Evolutionary conservation across 2,888 invertebrate genomes (phyloP).

Genomic region (Polyploca ridens): DNA sequence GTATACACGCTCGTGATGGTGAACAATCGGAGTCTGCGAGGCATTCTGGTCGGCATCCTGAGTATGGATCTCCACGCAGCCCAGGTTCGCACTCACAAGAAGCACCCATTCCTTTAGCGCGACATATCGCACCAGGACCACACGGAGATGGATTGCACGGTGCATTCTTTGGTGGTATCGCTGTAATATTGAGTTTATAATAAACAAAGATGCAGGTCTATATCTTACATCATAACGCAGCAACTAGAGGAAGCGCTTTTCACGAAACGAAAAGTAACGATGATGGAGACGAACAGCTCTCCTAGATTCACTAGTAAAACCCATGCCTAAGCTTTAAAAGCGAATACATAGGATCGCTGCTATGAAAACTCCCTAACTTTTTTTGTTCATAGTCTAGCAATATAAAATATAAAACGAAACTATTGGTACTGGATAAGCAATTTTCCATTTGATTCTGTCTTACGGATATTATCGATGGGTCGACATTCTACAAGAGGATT

Average conservation of each 20-base stretch:
- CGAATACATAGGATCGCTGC: constrained; percentile 65
- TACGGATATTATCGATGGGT: constrained; percentile 80
- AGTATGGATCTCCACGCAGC: constrained; percentile 90
- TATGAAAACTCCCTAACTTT: constrained; percentile 33
- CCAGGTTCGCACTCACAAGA: constrained; percentile 90
- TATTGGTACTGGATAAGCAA: constrained; percentile 49
- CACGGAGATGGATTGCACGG: constrained; percentile 95
- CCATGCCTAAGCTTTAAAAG: constrained; percentile 84
- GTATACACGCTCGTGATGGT: constrained; percentile 91
- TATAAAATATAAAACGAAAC: constrained; percentile 16
- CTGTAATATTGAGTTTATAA: constrained; percentile 53
- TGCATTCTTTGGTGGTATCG: constrained; percentile 78
- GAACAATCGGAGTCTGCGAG: constrained; percentile 95
- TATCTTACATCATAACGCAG: constrained; percentile 33
- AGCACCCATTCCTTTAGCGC: constrained; percentile 87
- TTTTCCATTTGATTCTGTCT: constrained; percentile 73
- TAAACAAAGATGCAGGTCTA: constrained; percentile 17
- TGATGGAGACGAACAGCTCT: constrained; percentile 44
- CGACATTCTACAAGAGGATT: constrained; percentile 89
- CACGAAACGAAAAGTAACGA: constrained; percentile 37
- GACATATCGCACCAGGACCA: constrained; percentile 92
- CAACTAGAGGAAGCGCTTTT: constrained; percentile 62
- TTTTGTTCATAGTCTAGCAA: constrained; percentile 21
- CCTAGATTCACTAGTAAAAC: constrained; percentile 78
- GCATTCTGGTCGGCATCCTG: constrained; percentile 93